phyloP scores from a whole-genome alignment of 2,797 vertebrate genomes.

The Manis crassicaudata region DNA sequence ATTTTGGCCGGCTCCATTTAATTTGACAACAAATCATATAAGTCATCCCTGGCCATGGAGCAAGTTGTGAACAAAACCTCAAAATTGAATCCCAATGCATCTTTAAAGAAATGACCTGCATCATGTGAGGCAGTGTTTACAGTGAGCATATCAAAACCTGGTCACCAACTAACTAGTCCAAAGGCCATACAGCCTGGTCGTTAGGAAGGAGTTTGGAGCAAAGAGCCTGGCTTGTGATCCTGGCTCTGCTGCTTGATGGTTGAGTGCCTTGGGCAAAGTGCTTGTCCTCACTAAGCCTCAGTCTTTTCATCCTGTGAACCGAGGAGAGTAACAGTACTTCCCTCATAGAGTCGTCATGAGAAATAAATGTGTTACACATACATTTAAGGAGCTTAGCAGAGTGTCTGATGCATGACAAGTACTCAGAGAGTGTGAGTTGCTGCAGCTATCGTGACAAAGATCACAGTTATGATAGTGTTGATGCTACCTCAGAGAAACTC shows the following conservation, averaged over 20 bases:
- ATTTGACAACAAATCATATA: slow-evolving; percentile 32
- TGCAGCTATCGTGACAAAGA: not conserved
- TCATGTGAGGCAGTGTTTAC: accelerated
- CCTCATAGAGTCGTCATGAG: slow-evolving; percentile 37
- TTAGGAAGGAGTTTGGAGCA: not conserved
- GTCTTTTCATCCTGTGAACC: slow-evolving; percentile 10
- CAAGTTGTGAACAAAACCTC: not conserved
- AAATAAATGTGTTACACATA: not conserved
- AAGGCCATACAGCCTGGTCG: not conserved
- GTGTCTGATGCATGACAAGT: not conserved
- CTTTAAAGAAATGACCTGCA: not conserved
- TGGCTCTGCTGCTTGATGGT: not conserved
- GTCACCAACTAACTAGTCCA: not conserved
- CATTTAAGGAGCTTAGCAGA: slow-evolving; percentile 15
- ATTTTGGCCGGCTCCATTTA: not conserved
- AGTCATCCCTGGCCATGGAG: slow-evolving; percentile 17
- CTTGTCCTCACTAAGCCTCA: slow-evolving; percentile 1
- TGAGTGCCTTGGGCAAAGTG: slow-evolving; percentile 12
- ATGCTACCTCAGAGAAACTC: not conserved
- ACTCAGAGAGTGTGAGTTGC: not conserved
- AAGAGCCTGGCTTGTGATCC: not conserved
- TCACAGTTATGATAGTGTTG: not conserved
- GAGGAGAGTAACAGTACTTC: slow-evolving; percentile 36
- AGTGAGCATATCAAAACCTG: not conserved
- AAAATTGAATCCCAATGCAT: not conserved